phyloP scores from a whole-genome alignment of 1,140 invertebrate genomes.

The Steinernema khuongi region DNA sequence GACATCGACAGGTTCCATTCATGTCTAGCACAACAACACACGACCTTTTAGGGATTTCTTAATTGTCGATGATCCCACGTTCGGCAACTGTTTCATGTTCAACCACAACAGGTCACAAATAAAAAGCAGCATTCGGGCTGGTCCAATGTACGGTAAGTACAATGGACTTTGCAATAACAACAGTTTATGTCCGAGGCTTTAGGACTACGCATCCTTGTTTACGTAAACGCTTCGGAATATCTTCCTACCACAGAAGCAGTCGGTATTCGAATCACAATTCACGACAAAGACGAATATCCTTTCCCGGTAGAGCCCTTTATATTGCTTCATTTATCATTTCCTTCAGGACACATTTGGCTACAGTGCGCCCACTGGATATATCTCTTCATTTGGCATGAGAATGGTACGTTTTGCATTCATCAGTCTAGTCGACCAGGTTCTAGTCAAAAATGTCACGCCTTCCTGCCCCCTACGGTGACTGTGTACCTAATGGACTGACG shows the following conservation, averaged over 20 bases:
- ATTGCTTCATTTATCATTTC: slow-evolving; percentile 25
- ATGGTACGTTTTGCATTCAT: slow-evolving; percentile 1
- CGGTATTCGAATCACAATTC: slow-evolving; percentile 50
- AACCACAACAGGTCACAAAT: slow-evolving; percentile 42
- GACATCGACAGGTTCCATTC: slow-evolving; percentile 46
- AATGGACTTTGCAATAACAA: background rate
- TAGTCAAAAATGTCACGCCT: slow-evolving; percentile 50
- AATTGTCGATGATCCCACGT: slow-evolving; percentile 43
- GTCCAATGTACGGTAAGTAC: slow-evolving; percentile 40
- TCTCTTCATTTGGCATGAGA: slow-evolving; percentile 39
- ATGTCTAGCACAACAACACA: background rate
- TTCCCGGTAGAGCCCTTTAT: slow-evolving; percentile 26
- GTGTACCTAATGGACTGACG: slow-evolving; percentile 46
- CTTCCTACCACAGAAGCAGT: slow-evolving; percentile 48
- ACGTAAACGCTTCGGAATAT: slow-evolving; percentile 50
- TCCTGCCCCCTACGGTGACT: slow-evolving; percentile 53
- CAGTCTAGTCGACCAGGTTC: slow-evolving; percentile 28
- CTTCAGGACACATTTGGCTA: slow-evolving; percentile 34
- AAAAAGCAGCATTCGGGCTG: slow-evolving; percentile 43
- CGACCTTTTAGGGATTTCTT: slow-evolving; percentile 13
- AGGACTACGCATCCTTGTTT: slow-evolving; percentile 49
- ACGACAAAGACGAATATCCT: slow-evolving; percentile 50
- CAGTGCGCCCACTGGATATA: slow-evolving; percentile 37
- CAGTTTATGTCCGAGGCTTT: no score
- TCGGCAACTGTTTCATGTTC: slow-evolving; percentile 51